phyloP scores from a whole-genome alignment of 1,140 invertebrate species.

The Oncopodura yosiiana region DNA sequence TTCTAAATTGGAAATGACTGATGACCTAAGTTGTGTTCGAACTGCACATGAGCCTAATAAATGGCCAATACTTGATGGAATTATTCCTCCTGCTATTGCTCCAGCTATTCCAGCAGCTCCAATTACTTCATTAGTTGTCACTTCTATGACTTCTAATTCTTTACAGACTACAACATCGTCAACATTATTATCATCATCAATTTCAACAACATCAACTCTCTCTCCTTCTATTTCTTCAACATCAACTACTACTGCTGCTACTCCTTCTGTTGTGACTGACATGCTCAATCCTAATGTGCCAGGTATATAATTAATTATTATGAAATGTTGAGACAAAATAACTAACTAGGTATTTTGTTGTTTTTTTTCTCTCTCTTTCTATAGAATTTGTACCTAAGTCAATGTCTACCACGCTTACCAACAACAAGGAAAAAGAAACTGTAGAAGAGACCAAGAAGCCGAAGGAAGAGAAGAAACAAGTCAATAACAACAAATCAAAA shows the following conservation, averaged over 20 bases:
- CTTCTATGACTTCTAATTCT: background rate
- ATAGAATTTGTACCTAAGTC: slow-evolving; percentile 57
- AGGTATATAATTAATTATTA: no score
- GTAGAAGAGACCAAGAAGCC: slow-evolving; percentile 3
- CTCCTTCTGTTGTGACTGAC: slow-evolving; percentile 39
- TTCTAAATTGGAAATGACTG: slow-evolving; percentile 67
- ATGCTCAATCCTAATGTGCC: slow-evolving; percentile 73
- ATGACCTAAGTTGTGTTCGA: slow-evolving; percentile 51
- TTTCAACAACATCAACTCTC: no score
- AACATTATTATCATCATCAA: no score
- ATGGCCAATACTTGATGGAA: slow-evolving; percentile 68
- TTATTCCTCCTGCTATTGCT: slow-evolving; percentile 36
- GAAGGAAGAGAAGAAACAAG: background rate
- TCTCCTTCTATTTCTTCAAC: slow-evolving; percentile 26
- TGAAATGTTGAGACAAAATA: no score
- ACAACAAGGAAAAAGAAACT: background rate
- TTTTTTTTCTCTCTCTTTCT: no score
- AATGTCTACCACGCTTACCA: slow-evolving; percentile 7
- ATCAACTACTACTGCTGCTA: slow-evolving; percentile 32
- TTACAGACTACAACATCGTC: background rate
- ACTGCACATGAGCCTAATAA: slow-evolving; percentile 66
- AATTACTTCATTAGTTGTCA: slow-evolving; percentile 36
- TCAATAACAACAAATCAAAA: slow-evolving; percentile 2
- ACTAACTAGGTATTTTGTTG: no score
- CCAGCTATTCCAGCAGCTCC: slow-evolving; percentile 25